Evolutionary conservation across 2,888 invertebrate species (phyloP).

Genomic region (Phrixothrix hirtus): DNA sequence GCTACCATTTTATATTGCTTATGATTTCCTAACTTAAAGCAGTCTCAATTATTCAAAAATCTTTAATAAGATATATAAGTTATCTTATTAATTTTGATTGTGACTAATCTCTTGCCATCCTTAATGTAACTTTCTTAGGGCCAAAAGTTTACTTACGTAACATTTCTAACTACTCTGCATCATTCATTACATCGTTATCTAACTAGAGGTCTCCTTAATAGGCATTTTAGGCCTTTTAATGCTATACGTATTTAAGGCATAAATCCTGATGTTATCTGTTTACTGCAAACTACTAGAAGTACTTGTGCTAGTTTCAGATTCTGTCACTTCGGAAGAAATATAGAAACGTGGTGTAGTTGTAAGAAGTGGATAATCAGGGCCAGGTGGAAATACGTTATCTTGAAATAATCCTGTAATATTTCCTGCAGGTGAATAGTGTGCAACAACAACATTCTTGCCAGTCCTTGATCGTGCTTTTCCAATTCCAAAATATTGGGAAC

Average conservation of each 20-base stretch:
- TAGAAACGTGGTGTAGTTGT: slow-evolving; percentile 27
- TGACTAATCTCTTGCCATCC: too few species aligned
- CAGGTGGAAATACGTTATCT: slow-evolving; percentile 77
- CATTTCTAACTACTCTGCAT: too few species aligned
- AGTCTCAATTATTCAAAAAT: slow-evolving; percentile 1
- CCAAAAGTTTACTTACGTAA: too few species aligned
- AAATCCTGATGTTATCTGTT: too few species aligned
- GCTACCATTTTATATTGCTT: slow-evolving; percentile 1
- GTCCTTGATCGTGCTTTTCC: slow-evolving; percentile 78
- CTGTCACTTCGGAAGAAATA: slow-evolving; percentile 33
- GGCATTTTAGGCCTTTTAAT: too few species aligned
- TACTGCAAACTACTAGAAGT: slow-evolving; percentile 20
- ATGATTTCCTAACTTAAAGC: not conserved
- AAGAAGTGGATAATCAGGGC: slow-evolving; percentile 42
- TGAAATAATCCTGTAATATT: slow-evolving; percentile 75
- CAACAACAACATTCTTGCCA: slow-evolving; percentile 81
- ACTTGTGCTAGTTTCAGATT: slow-evolving; percentile 31
- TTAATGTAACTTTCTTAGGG: too few species aligned
- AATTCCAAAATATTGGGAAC: slow-evolving; percentile 75
- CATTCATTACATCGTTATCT: too few species aligned
- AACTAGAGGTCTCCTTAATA: too few species aligned
- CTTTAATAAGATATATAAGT: too few species aligned
- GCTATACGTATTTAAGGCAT: too few species aligned
- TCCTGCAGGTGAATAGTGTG: slow-evolving; percentile 81
- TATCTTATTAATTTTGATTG: too few species aligned